Evolutionary conservation across 2,888 invertebrate species (phyloP).

Genomic region (Cantharis flavilabris): DNA sequence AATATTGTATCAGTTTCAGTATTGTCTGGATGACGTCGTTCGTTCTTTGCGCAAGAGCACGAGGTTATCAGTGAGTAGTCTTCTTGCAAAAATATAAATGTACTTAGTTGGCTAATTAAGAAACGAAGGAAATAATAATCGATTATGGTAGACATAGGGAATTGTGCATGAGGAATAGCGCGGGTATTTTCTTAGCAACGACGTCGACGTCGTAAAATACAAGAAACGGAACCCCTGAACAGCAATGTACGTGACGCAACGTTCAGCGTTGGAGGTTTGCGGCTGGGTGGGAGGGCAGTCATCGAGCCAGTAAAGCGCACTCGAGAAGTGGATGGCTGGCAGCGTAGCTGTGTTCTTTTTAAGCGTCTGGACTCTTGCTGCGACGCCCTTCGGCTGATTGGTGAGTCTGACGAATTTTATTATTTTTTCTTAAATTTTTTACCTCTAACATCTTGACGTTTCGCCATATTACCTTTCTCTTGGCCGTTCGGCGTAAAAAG

Average conservation of each 20-base stretch:
- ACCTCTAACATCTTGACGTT: slow-evolving; percentile 1
- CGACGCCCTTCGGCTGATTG: slow-evolving; percentile 19
- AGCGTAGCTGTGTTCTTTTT: slow-evolving; percentile 33
- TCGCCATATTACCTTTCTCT: neutral
- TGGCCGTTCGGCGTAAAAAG: neutral
- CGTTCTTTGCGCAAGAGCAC: slow-evolving; percentile 21
- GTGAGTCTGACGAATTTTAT: slow-evolving; percentile 12
- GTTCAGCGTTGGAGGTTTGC: slow-evolving; percentile 32
- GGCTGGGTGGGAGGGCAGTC: slow-evolving; percentile 34
- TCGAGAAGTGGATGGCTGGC: slow-evolving; percentile 42
- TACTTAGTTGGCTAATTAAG: neutral
- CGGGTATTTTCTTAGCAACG: neutral
- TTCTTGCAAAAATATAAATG: neutral
- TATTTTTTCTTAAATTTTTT: slow-evolving; percentile 6
- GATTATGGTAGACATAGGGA: neutral
- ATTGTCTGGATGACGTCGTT: slow-evolving; percentile 24
- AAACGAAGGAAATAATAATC: neutral
- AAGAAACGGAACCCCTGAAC: slow-evolving; percentile 19
- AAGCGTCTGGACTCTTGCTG: slow-evolving; percentile 26
- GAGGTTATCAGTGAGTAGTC: neutral
- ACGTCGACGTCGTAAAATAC: slow-evolving; percentile 12
- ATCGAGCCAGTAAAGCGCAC: slow-evolving; percentile 34
- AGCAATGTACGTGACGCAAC: slow-evolving; percentile 30
- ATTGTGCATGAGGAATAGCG: neutral
- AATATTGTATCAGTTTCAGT: slow-evolving; percentile 4